Evolutionary conservation across 2,113 vertebrate genomes (phyloP).

Genomic region (Melanostigma gelatinosum): DNA sequence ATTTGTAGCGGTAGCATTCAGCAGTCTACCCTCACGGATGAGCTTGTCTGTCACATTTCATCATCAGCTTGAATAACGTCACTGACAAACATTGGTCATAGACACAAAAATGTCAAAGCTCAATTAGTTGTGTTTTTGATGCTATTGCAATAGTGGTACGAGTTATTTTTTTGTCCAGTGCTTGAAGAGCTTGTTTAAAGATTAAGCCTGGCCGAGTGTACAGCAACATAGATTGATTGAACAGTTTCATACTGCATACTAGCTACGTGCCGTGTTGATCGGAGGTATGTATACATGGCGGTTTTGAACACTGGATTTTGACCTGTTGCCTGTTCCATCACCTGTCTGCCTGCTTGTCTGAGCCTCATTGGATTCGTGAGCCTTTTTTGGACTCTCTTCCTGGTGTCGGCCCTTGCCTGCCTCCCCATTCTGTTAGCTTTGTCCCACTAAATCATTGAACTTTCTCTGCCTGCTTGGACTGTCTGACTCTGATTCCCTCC

Average conservation of each 20-base stretch:
- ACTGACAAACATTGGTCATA: background rate
- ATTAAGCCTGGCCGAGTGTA: background rate
- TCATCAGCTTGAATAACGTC: background rate
- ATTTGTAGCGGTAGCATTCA: background rate
- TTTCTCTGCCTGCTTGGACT: background rate
- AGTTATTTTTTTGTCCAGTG: background rate
- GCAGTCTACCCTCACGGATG: background rate
- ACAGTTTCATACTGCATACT: background rate
- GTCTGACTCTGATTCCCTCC: background rate
- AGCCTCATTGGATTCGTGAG: background rate
- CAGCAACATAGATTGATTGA: background rate
- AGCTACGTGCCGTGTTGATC: background rate
- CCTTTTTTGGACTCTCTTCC: background rate
- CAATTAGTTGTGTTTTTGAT: background rate
- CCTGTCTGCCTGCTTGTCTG: background rate
- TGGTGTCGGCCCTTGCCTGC: background rate
- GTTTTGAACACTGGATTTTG: background rate
- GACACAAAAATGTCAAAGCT: background rate
- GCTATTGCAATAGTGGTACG: background rate
- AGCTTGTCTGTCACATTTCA: background rate
- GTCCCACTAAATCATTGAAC: background rate
- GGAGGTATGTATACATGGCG: background rate
- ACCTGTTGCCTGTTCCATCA: background rate
- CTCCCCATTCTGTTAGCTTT: background rate
- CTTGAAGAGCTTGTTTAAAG: background rate